Evolutionary conservation across 2,113 vertebrate species (phyloP).

Genomic region (human (Homo sapiens)): DNA sequence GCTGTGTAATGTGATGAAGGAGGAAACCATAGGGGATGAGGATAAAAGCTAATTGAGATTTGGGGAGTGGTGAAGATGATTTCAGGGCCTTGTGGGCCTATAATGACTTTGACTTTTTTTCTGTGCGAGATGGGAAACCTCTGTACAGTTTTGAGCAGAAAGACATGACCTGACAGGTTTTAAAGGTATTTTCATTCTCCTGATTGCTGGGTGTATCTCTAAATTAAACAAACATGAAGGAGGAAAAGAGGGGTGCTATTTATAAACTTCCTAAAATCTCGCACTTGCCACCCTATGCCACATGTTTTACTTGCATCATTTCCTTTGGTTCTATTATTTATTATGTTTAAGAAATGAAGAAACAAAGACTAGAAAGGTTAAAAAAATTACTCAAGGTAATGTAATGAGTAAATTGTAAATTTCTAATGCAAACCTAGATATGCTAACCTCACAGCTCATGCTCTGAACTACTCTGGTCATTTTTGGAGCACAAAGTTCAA

Average conservation of each 20-base stretch:
- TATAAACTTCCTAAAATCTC: background rate
- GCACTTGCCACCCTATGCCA: background rate
- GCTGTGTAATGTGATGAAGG: background rate
- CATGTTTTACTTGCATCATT: background rate
- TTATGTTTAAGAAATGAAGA: conserved; percentile 26
- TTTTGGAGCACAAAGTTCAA: background rate
- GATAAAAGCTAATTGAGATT: background rate
- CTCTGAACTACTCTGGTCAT: background rate
- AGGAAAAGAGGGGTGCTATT: background rate
- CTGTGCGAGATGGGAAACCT: background rate
- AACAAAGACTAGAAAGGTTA: background rate
- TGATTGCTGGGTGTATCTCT: background rate
- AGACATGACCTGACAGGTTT: background rate
- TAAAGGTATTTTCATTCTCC: background rate
- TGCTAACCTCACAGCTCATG: background rate
- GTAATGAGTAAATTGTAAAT: background rate
- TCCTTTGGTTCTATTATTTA: background rate
- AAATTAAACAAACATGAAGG: background rate
- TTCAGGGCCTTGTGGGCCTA: background rate
- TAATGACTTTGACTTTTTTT: background rate
- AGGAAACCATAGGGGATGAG: background rate
- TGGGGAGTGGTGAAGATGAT: background rate
- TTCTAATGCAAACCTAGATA: background rate
- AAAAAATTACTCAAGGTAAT: background rate
- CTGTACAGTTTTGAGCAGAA: background rate